Conservation (phyloP, 2,888 invertebrate genomes). For the Mylabris sibirica region DNA sequence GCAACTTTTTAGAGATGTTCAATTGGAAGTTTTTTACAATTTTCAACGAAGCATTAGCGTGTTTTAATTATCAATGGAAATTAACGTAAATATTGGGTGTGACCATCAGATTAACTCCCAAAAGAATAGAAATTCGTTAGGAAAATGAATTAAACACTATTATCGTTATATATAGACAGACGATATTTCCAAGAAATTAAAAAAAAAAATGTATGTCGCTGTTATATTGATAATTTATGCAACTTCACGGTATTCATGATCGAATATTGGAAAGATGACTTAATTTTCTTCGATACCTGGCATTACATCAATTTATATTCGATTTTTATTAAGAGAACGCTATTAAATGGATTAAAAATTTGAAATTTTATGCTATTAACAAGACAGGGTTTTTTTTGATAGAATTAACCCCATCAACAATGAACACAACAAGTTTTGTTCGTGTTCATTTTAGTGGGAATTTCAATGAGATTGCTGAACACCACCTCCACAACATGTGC, state of each 20-base stretch:
- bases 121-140: not conserved
- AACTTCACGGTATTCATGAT: not conserved
- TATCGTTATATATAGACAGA: not conserved
- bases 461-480: not conserved
- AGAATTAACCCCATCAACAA: not conserved
- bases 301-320: not conserved
- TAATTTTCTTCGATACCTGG: not conserved
- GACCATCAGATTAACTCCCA: not conserved
- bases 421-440: not conserved
- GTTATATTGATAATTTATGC: constrained; percentile 7
- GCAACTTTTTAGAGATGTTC: not conserved
- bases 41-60: not conserved
- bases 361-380: too few species aligned
- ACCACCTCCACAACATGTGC: not conserved
- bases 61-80: constrained; percentile 7
- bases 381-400: not conserved
- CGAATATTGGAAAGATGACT: not conserved
- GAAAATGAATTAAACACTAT: not conserved
- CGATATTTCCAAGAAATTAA: not conserved
- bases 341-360: not conserved
- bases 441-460: not conserved
- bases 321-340: not conserved
- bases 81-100: not conserved
- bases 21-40: constrained; percentile 15
- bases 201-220: not conserved